phyloP scores from a whole-genome alignment of 2,888 invertebrate species.

The Drosophila borborema region DNA sequence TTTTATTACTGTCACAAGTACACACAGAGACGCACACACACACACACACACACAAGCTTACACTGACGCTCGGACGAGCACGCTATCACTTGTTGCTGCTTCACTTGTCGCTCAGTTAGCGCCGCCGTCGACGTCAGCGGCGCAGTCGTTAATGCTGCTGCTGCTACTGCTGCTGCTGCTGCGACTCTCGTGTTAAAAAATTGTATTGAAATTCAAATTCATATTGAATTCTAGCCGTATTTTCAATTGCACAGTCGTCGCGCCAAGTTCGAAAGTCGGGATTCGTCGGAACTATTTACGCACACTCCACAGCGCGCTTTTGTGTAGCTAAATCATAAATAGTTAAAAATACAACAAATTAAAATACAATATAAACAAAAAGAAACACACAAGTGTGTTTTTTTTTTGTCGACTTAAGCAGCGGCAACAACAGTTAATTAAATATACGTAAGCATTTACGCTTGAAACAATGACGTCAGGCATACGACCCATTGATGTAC shows the following conservation, averaged over 20 bases:
- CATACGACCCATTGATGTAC: conserved; percentile 83
- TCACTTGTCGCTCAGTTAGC: conserved; percentile 44
- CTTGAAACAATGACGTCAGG: conserved; percentile 73
- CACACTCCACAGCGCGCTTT: conserved; percentile 25
- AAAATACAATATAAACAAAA: conserved; percentile 15
- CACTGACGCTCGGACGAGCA: conserved; percentile 8
- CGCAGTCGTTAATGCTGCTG: conserved; percentile 23
- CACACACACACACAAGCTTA: neutral
- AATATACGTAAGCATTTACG: conserved; percentile 4
- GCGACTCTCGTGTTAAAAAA: conserved; percentile 52
- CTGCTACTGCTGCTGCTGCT: conserved; percentile 27
- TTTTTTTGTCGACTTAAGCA: neutral
- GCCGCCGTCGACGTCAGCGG: conserved; percentile 24
- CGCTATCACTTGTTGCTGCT: conserved; percentile 76
- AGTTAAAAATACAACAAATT: conserved; percentile 11
- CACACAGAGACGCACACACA: neutral
- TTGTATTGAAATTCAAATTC: conserved; percentile 77
- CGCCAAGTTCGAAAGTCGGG: conserved; percentile 58
- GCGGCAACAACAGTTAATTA: neutral
- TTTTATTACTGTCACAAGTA: conserved; percentile 39
- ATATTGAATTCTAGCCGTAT: conserved; percentile 69
- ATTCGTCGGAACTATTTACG: conserved; percentile 17
- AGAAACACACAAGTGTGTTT: conserved; percentile 34
- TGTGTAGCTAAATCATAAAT: conserved; percentile 18
- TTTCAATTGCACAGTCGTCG: conserved; percentile 75